Evolutionary conservation across 2,888 invertebrate species (phyloP), one percentile per base, ranked within the genome.

Genomic region (Andricus curvator): DNA sequence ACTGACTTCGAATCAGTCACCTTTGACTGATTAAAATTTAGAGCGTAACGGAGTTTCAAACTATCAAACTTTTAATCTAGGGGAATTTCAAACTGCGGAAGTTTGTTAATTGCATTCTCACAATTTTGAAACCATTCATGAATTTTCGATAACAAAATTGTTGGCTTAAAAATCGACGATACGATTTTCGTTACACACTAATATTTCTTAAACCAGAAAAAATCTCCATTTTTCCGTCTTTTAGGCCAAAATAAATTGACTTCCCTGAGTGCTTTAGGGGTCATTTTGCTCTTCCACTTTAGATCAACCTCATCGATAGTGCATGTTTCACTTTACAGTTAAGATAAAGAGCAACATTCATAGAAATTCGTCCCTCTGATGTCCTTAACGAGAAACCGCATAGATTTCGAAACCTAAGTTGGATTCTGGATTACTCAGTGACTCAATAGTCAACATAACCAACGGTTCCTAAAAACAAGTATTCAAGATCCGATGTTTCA

Each of bases 311-410:
- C n/a, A 13, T 6, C 20, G 74, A 74, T 74, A 56, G 37, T 22
- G 20, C 56, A 60, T 56, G 33, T 56, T 74, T 56, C 74, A 74
- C 74, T 56, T 74, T 74, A 74, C 51, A 74, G 56, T 68, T 68
- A 29, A 74, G 51, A 74, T 74, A 74, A n/a, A 74, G 74, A 37
- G 56, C 33, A 51, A 37, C 51, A 74, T 74, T 74, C 33, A n/a
- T 74, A 33, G 74, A 37, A 74, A 74, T 74, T 74, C 56, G 56
- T 74, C 74, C 74, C 74, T 33, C n/a, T 60, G 37, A 56, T 74
- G 15, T 74, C 56, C 56, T 37, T 74, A 37, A 56, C 20, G 56
- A 33, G 37, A 74, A 74, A n/a, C 15, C 74, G 74, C 4, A 37
- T 74, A 33, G 33, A 74, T 74, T 60, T 56, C 17, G 37, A 74